phyloP scores from a whole-genome alignment of 92 coral and sea anemone species.

The Heliopora coerulea region DNA sequence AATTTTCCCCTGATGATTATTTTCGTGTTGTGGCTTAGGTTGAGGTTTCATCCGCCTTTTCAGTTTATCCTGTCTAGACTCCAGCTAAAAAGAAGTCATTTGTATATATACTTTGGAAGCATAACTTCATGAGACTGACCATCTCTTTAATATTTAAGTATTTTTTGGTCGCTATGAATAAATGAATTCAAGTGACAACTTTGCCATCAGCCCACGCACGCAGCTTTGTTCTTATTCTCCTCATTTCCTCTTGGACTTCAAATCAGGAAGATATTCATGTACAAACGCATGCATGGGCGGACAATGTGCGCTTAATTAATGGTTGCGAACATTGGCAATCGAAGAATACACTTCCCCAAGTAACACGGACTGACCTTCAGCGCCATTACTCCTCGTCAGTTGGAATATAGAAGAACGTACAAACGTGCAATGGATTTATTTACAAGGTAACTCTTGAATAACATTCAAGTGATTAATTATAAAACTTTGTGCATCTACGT shows the following conservation, averaged over 20 bases:
- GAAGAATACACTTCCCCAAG: no score
- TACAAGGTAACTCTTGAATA: neutral
- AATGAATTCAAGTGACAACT: conserved; percentile 21
- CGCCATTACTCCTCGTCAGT: no score
- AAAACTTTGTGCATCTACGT: no score
- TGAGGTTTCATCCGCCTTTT: neutral
- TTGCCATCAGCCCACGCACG: conserved; percentile 35
- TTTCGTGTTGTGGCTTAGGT: conserved; percentile 14
- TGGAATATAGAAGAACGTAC: neutral
- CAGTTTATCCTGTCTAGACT: neutral
- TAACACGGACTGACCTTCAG: no score
- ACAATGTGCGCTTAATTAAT: conserved; percentile 2
- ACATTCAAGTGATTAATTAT: no score
- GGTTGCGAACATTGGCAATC: neutral
- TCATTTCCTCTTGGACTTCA: conserved; percentile 5
- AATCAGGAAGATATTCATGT: neutral
- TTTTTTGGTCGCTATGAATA: conserved; percentile 26
- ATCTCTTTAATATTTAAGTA: conserved; percentile 37
- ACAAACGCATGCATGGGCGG: neutral
- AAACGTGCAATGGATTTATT: neutral
- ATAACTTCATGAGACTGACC: neutral
- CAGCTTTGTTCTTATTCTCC: conserved; percentile 14
- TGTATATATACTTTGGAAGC: conserved; percentile 9
- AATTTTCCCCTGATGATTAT: conserved; percentile 23
- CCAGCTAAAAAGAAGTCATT: neutral